A percentile compares a stretch with the other conserved stretches of the same genome.
phyloP scores from a whole-genome alignment of 2,113 vertebrate genomes.

The Sus scrofa region T2T-Sscrofa CM000813.6:114772501-114773000 shows the following conservation, averaged over 20 bases:
- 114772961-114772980: too few relatives aligned
- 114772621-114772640: not conserved
- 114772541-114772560: not conserved
- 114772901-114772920: constrained; percentile 14
- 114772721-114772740: not conserved
- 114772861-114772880: not conserved
- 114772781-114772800: not conserved
- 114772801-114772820: not conserved
- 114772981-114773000: too few relatives aligned
- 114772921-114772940: not conserved
- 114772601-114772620: not conserved
- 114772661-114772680: not conserved
- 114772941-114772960: not conserved
- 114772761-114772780: not conserved
- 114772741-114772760: not conserved
- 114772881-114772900: not conserved
- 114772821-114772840: not conserved
- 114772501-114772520: too few relatives aligned
- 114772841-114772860: not conserved
- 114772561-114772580: not conserved
- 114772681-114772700: not conserved
- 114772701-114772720: not conserved
- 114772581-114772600: not conserved
- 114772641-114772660: not conserved
- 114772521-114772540: not conserved